Evolutionary conservation across 2,113 vertebrate species (phyloP), one percentile per base, ranked within the genome.

Genomic region (mouse (Mus musculus)): DNA sequence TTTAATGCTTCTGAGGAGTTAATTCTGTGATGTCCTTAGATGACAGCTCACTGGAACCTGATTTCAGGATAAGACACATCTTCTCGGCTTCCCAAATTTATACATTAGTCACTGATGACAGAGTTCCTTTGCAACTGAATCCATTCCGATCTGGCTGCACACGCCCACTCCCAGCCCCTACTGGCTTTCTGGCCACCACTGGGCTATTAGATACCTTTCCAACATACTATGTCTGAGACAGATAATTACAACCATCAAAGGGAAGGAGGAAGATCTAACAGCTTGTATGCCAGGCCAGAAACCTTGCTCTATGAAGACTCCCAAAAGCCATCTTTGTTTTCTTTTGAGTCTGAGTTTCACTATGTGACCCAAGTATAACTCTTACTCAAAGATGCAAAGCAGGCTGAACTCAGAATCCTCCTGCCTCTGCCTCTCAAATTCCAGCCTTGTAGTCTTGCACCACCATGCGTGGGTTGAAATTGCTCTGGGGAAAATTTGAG

Each of bases 1-100:
- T 90, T 97, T 78, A 91, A 94, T 92, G 69, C 19, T 63, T 54
- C 67, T 49, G 26, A 69, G 59, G 24, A 76, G 20, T 88, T 92
- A 90, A 95, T 76, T 92, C 42, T 63, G 26, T n/a, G 9, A 28
- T 71, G 80, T 46, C 63, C 42, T 75, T 42, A 81, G 77, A 86
- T 92, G 82, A 63, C 19, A 77, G 49, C 52, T 52, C 28, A 5
- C 20, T 91, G 36, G 54, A 89, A 78, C 42, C 42, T 65, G 22
- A 76, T 90, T 92, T 92, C 39, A 39, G 39, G 42, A 76, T n/a
- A 95, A 92, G n/a, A 52, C 86, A 93, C 8, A n/a, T 2, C 30
- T 33, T 71, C 39, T 42, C 39, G 28, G 82, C 52, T 90, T 90
- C 75, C 69, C 7, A 89, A 77, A 52, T 92, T 17, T 82, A 5